Base-by-base conservation (phyloP, 2,113 vertebrate species). In the Pithys albifrons region DNA sequence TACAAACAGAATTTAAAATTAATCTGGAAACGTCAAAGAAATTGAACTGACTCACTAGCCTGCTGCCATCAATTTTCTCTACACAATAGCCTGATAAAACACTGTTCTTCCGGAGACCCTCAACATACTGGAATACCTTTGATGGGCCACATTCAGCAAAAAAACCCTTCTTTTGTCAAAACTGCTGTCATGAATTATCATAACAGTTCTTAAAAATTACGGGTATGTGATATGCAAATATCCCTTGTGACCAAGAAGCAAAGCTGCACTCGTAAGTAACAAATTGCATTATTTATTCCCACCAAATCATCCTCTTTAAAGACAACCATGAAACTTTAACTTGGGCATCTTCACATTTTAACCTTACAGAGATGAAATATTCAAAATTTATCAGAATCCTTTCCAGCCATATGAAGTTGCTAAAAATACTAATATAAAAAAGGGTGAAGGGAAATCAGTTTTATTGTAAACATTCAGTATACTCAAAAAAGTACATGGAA, bases 401-500 rank as follows among this genome's bases (percentile, higher is more conserved):
- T 39, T 72, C 15, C 48, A 71, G 17, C 28, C 27, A 81, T 4
- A 57, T 10, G 7, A 66, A 61, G 13, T 39, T 29, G 23, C 59
- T 29, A 57, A 49, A 72, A 88, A 43, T 22, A 65, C 15, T 43
- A 74, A 65, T 37, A 57, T 43, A 46, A 62, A 37, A 77, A 19
- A 45, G 4, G 2, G 3, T 2, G 15, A 7, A 1, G 11, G 4
- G 1, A 58, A 69, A 67, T 54, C 14, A 29, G 12, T 54, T 82
- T 82, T 79, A 74, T 14, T 74, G 31, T 52, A 69, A 94, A 45
- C 12, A 55, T n/a, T 71, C 16, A 65, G 22, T 29, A 35, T 33
- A 55, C 22, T 48, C 43, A 19, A 55, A 93, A 92, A 58, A 75
- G 41, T 2, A 69, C 29, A 31, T 4, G 23, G 58, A 58, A 59